These are phyloP conservation scores for Nasua narica DNA, from an alignment of 2,797 vertebrate genomes.

Conservation along the genomic window DNA sequence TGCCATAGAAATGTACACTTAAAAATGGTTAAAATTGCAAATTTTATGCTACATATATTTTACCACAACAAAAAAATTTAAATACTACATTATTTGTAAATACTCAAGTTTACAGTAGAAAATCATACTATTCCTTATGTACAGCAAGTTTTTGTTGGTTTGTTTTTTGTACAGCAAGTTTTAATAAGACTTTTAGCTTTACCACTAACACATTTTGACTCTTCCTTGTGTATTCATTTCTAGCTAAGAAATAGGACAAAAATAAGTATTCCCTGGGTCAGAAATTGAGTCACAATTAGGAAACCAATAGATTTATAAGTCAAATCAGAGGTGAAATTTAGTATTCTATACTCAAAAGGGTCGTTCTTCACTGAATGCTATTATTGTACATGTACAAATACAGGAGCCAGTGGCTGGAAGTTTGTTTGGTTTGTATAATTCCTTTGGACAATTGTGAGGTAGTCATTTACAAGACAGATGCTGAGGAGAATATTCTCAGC, in stretches of 20 bases:
- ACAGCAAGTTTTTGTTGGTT: slow-evolving; percentile 16
- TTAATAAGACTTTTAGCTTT: background rate
- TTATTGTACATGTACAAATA: background rate
- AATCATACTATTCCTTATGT: background rate
- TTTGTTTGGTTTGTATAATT: background rate
- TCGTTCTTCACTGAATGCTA: background rate
- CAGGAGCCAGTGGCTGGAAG: background rate
- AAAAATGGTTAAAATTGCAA: background rate
- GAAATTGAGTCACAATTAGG: background rate
- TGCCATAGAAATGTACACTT: background rate
- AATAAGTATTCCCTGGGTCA: background rate
- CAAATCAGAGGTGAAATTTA: background rate
- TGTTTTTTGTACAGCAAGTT: slow-evolving; percentile 2
- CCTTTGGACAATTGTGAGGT: background rate
- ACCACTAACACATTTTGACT: background rate
- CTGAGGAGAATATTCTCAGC: background rate
- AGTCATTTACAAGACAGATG: background rate
- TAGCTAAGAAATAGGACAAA: background rate
- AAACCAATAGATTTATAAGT: background rate
- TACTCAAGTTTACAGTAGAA: background rate
- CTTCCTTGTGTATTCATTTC: background rate
- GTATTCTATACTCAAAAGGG: background rate
- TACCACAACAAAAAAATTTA: background rate
- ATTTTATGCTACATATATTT: background rate
- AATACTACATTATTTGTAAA: background rate